These are phyloP conservation scores for Semicossyphus pulcher DNA, from an alignment of 2,113 vertebrate species.

Conservation along the genomic window DNA sequence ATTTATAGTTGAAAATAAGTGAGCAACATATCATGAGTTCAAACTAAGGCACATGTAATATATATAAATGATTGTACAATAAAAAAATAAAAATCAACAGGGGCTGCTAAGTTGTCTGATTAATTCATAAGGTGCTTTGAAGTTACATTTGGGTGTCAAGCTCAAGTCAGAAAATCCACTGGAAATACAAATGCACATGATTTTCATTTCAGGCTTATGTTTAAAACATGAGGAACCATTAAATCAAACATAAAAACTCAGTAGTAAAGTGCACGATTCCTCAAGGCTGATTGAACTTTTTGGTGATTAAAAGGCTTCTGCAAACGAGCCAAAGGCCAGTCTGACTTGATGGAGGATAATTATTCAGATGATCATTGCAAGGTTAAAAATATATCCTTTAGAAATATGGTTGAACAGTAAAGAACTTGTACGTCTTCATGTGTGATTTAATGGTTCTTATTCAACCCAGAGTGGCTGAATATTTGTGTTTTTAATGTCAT, in stretches of 20 bases:
- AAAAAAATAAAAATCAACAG: not conserved
- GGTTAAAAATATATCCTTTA: not conserved
- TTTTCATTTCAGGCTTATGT: not conserved
- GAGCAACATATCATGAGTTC: not conserved
- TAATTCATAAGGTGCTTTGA: not conserved
- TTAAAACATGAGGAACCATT: conserved; percentile 1
- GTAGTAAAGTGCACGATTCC: not conserved
- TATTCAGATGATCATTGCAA: conserved; percentile 21
- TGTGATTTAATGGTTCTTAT: not conserved
- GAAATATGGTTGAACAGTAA: conserved; percentile 5
- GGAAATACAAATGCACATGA: not conserved
- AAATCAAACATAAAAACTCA: conserved; percentile 14
- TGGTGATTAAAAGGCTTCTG: conserved; percentile 4
- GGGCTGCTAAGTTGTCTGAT: not conserved
- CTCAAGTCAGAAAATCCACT: not conserved
- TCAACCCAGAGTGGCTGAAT: conserved; percentile 1
- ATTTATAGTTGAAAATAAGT: not conserved
- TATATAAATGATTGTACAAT: not conserved
- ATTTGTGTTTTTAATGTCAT: not conserved
- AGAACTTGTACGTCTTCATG: not conserved
- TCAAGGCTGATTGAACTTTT: conserved; percentile 3
- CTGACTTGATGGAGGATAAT: conserved; percentile 31
- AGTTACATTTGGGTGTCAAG: not conserved
- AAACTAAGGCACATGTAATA: conserved; percentile 13
- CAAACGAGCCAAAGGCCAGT: not conserved